Evolutionary conservation across 2,888 invertebrate species (phyloP).

Genomic region (Idaea aversata): DNA sequence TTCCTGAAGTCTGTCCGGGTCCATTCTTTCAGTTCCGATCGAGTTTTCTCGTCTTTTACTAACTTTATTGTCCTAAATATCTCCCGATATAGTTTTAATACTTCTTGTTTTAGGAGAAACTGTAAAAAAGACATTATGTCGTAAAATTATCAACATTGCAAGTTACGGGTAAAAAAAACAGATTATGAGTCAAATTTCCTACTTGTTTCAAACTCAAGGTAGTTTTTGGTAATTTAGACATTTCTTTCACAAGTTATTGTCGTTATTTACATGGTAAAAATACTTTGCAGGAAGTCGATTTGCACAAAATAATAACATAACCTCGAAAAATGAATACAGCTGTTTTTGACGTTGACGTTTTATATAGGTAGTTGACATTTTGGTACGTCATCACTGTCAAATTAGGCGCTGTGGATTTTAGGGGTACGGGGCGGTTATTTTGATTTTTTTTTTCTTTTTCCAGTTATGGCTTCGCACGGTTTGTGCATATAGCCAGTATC

Average conservation of each 20-base stretch:
- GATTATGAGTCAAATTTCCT: conserved; percentile 8
- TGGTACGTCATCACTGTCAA: no score
- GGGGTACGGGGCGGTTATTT: no score
- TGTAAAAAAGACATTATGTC: conserved; percentile 58
- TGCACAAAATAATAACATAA: background rate
- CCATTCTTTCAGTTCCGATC: conserved; percentile 85
- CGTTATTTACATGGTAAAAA: background rate
- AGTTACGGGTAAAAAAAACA: background rate
- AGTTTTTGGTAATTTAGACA: conserved; percentile 67
- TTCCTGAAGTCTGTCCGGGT: conserved; percentile 86
- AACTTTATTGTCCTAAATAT: conserved; percentile 84
- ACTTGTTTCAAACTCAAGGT: conserved; percentile 83
- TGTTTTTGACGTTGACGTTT: background rate
- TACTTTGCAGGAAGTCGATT: background rate
- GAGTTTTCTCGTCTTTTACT: conserved; percentile 83
- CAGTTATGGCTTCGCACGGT: no score
- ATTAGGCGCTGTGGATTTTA: no score
- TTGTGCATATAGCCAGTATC: no score
- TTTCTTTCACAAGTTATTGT: background rate
- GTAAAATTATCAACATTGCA: background rate
- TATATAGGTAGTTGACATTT: no score
- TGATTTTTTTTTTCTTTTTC: no score
- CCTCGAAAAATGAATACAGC: background rate
- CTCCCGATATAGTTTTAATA: conserved; percentile 86
- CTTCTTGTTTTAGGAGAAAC: conserved; percentile 91